Conservation (phyloP, 2,113 vertebrate species). For the Procavia capensis region DNA sequence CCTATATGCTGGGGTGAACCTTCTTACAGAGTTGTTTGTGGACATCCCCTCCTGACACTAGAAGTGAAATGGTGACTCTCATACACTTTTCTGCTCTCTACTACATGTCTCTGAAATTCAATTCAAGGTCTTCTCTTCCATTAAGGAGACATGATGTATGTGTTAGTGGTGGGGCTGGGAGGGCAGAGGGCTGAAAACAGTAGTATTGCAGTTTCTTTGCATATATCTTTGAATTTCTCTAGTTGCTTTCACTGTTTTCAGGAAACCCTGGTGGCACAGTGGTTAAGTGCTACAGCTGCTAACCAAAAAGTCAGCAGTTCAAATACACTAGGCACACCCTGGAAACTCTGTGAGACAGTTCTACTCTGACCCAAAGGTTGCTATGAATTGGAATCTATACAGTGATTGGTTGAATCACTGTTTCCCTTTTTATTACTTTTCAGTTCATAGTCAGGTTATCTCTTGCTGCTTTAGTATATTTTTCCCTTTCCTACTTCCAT, state of each 20-base stretch:
- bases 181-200: background rate
- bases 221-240: background rate
- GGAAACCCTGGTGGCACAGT: no score
- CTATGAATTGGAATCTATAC: no score
- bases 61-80: background rate
- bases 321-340: no score
- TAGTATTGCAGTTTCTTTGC: background rate
- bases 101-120: background rate
- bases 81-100: background rate
- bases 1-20: background rate
- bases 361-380: no score
- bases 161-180: no score
- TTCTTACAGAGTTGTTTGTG: background rate
- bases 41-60: background rate
- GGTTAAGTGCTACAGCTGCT: no score
- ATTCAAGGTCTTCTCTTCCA: background rate
- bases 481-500: background rate
- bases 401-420: no score
- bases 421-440: background rate
- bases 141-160: accelerated
- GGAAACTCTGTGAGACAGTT: no score
- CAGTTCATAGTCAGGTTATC: background rate
- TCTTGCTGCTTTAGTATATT: background rate
- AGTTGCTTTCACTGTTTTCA: background rate
- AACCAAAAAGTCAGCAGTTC: no score